Percentiles rank a stretch among this genome's conserved stretches.
phyloP scores from a whole-genome alignment of 2,113 vertebrate species.

The Dasyprocta punctata region DNA sequence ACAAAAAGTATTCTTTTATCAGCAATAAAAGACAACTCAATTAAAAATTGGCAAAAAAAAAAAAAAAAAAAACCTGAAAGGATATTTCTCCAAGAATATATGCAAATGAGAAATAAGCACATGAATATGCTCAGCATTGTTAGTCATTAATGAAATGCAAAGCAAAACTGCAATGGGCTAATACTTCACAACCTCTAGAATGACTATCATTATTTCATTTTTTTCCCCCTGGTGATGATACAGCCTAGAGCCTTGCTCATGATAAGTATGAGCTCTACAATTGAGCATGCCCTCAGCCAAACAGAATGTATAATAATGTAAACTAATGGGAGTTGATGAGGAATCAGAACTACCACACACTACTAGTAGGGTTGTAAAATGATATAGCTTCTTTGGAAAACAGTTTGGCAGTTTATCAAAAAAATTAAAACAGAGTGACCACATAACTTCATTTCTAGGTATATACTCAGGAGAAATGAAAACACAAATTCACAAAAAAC shows the following conservation, averaged over 20 bases:
- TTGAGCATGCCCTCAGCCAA: not conserved
- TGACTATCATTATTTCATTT: not conserved
- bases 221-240: not conserved
- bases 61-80: not conserved
- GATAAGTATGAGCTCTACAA: not conserved
- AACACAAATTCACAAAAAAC: not conserved
- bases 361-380: not conserved
- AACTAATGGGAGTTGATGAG: not conserved
- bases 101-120: not conserved
- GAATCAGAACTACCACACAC: not conserved
- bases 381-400: not conserved
- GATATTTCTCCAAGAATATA: conserved; percentile 10
- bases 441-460: not conserved
- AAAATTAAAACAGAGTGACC: conserved; percentile 16
- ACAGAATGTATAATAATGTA: not conserved
- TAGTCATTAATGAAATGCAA: conserved; percentile 8
- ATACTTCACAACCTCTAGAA: not conserved
- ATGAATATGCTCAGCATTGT: not conserved
- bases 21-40: conserved; percentile 20
- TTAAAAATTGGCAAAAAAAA: not conserved
- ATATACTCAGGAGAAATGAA: not conserved
- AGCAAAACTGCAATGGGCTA: not conserved
- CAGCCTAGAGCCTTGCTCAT: not conserved
- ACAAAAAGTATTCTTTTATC: not conserved
- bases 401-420: not conserved